Conservation (phyloP, 2,888 invertebrate species). For the Himalopsyche anomala region DNA sequence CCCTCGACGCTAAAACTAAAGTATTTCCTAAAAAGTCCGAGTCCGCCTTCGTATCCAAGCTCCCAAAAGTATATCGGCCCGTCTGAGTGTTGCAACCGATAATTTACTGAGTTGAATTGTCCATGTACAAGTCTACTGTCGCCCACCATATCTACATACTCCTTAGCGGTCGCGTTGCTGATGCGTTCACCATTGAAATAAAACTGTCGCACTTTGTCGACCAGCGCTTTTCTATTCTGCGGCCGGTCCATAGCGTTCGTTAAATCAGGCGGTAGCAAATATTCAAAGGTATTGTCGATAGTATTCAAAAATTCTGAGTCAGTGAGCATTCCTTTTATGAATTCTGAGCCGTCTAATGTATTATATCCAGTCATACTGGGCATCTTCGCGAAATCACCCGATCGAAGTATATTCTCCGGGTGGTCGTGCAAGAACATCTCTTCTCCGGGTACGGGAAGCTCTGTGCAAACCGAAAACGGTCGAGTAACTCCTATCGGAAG, state of each 20-base stretch:
- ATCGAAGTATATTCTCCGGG: slow-evolving; percentile 69
- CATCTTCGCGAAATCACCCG: not conserved
- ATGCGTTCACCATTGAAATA: slow-evolving; percentile 50
- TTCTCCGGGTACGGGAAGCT: slow-evolving; percentile 71
- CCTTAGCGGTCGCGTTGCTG: slow-evolving; percentile 9
- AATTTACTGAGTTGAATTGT: not conserved
- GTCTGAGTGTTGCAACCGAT: not conserved
- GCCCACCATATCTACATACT: slow-evolving; percentile 1
- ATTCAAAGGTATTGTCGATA: not conserved
- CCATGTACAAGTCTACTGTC: slow-evolving; percentile 1
- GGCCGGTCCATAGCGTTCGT: not conserved
- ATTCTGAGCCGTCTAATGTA: slow-evolving; percentile 23
- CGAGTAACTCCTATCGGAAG: slow-evolving; percentile 68
- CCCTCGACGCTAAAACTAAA: not conserved
- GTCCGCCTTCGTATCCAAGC: slow-evolving; percentile 12
- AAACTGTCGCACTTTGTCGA: slow-evolving; percentile 40
- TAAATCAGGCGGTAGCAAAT: slow-evolving; percentile 30
- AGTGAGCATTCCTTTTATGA: not conserved
- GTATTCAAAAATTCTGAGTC: not conserved
- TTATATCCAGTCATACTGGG: slow-evolving; percentile 31
- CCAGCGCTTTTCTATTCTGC: not conserved
- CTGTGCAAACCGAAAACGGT: slow-evolving; percentile 71
- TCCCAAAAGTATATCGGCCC: slow-evolving; percentile 40
- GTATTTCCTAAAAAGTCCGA: not conserved
- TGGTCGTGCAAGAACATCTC: slow-evolving; percentile 71